Percentiles rank a stretch among this genome's conserved stretches.
These are phyloP conservation scores for Atlantisia rogersi DNA, from an alignment of 2,113 vertebrate genomes.

Conservation along the genomic window DNA sequence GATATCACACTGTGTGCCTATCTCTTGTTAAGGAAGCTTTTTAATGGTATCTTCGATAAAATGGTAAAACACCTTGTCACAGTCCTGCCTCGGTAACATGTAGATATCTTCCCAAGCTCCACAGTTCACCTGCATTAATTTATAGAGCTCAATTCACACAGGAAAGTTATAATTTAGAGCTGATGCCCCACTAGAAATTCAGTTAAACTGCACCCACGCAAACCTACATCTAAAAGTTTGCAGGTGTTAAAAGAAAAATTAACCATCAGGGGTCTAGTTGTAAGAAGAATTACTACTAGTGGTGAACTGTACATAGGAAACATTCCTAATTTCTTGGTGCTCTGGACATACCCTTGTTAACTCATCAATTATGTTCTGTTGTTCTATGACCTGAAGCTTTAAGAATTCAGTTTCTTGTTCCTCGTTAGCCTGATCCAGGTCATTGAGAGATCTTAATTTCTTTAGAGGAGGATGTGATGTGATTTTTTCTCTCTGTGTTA, in stretches of 20 bases:
- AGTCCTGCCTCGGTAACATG: background rate
- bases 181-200: background rate
- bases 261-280: background rate
- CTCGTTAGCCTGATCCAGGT: constrained; percentile 96
- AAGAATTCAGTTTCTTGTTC: constrained; percentile 98
- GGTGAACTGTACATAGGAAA: background rate
- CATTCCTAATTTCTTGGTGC: background rate
- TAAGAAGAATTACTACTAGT: background rate
- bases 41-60: background rate
- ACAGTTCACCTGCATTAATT: background rate
- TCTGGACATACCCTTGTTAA: constrained; percentile 80
- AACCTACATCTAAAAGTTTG: background rate
- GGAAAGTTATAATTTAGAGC: background rate
- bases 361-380: constrained; percentile 92
- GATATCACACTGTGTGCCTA: rapidly evolving
- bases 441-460: constrained; percentile 96
- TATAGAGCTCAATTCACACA: background rate
- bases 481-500: constrained; percentile 92
- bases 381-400: constrained; percentile 97
- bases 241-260: background rate
- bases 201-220: background rate
- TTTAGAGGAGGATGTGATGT: constrained; percentile 92
- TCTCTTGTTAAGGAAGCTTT: background rate
- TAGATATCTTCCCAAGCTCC: background rate
- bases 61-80: background rate